phyloP scores from a whole-genome alignment of 2,113 vertebrate species.

The Anolis carolinensis region DNA sequence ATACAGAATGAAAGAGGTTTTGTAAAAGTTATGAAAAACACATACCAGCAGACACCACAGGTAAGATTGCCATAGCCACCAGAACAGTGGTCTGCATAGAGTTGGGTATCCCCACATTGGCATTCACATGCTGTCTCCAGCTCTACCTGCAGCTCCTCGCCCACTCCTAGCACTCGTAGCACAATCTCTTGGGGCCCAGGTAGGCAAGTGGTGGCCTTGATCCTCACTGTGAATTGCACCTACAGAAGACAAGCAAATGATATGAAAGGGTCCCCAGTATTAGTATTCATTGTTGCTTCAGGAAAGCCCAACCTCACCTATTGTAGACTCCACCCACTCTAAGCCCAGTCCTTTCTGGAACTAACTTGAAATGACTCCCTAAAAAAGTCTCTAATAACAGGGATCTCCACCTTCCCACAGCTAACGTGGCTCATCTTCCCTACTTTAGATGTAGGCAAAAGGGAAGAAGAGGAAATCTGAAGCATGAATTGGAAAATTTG shows the following conservation, averaged over 20 bases:
- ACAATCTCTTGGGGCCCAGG: slow-evolving; percentile 42
- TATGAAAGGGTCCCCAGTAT: background rate
- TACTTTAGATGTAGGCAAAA: background rate
- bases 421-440: background rate
- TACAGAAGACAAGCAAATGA: slow-evolving; percentile 27
- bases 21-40: background rate
- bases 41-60: slow-evolving; percentile 80
- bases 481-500: background rate
- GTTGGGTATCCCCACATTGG: slow-evolving; percentile 62
- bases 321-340: background rate
- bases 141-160: slow-evolving; percentile 73
- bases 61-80: slow-evolving; percentile 65
- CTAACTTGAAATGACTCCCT: background rate
- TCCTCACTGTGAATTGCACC: slow-evolving; percentile 75
- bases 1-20: background rate
- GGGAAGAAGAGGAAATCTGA: background rate
- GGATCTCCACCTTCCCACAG: background rate
- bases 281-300: background rate
- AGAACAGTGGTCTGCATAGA: slow-evolving; percentile 66
- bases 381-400: background rate
- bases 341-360: background rate
- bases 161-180: slow-evolving; percentile 77
- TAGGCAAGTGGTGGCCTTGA: slow-evolving; percentile 68
- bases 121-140: slow-evolving; percentile 75
- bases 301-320: background rate